Evolutionary conservation across 2,888 invertebrate species (phyloP), one percentile per base, ranked within the genome.

Genomic region (Masnerella sp.): DNA sequence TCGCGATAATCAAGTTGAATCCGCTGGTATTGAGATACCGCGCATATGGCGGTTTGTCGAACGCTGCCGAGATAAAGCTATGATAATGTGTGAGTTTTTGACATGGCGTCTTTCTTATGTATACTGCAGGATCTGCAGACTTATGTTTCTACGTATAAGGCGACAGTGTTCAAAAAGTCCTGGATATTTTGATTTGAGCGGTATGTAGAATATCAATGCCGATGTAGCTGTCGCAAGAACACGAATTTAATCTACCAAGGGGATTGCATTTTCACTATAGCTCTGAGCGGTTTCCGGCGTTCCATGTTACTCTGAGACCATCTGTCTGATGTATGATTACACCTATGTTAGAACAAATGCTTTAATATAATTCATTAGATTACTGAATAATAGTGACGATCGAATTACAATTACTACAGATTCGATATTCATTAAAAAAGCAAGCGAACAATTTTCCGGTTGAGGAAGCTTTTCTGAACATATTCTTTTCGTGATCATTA

Each of bases 221-320:
- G 54, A 54, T 74, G 74, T 68, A 64, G 68, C 62, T 40, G 62
- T 62, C 59, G 73, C 75, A 76, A 77, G 73, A 78, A 73, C 73
- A 76, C 61, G 76, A 68, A 75, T 75, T 74, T 76, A 77, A 77
- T 77, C 75, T 77, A 64, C 69, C 76, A 68, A 68, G 58, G 65
- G 76, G 65, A 77, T 76, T 77, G 76, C 64, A 68, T 75, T 77
- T 74, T 77, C 70, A 62, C 59, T 71, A 70, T 71, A 67, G 43
- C 47, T 56, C 36, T 15, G 61, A 59, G 61, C 56, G 15, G 49
- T 67, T 67, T 67, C 70, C 71, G 38, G 62, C 73, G 70, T 74
- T 73, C 69, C 61, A 49, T 61, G 67, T 73, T 73, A 61, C 61
- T 49, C 47, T 8, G 56, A 61, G 22, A 17, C 22, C 32, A 22